A percentile compares a stretch with the other conserved stretches of the same genome.
phyloP scores from a whole-genome alignment of 2,888 invertebrate genomes.

The Luffia ferchaultella region DNA sequence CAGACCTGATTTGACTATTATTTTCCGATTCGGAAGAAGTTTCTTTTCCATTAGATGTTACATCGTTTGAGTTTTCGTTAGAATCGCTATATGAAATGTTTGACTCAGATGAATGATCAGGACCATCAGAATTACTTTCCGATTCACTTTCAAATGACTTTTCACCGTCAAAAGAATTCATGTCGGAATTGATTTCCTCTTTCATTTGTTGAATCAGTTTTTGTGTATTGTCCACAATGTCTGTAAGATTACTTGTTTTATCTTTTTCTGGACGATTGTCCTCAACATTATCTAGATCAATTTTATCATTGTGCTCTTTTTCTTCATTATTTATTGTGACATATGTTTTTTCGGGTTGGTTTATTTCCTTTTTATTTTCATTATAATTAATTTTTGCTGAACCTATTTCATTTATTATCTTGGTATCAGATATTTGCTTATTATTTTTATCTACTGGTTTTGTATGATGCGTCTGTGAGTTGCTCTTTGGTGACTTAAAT shows the following conservation, averaged over 20 bases:
- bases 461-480: slow-evolving; percentile 3
- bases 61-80: slow-evolving; percentile 42
- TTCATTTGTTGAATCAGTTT: slow-evolving; percentile 71
- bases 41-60: slow-evolving; percentile 43
- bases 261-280: slow-evolving; percentile 18
- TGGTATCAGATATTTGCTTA: slow-evolving; percentile 5
- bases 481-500: slow-evolving; percentile 1
- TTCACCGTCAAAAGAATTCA: slow-evolving; percentile 53
- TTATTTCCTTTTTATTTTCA: slow-evolving; percentile 2
- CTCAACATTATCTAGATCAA: neutral
- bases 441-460: slow-evolving; percentile 5
- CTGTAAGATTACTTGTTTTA: slow-evolving; percentile 45
- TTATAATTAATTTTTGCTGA: too few species aligned
- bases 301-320: neutral
- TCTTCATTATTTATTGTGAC: neutral
- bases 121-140: slow-evolving; percentile 35
- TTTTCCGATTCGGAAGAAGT: slow-evolving; percentile 29
- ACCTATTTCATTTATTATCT: too few species aligned
- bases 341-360: neutral
- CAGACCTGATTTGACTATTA: slow-evolving; percentile 16
- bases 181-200: slow-evolving; percentile 69
- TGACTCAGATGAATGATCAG: slow-evolving; percentile 34
- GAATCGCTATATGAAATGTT: slow-evolving; percentile 58
- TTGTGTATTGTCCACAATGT: slow-evolving; percentile 69
- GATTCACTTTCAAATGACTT: slow-evolving; percentile 56